Conservation (phyloP, 2,888 invertebrate species). For the Calameuta pallipes region DNA sequence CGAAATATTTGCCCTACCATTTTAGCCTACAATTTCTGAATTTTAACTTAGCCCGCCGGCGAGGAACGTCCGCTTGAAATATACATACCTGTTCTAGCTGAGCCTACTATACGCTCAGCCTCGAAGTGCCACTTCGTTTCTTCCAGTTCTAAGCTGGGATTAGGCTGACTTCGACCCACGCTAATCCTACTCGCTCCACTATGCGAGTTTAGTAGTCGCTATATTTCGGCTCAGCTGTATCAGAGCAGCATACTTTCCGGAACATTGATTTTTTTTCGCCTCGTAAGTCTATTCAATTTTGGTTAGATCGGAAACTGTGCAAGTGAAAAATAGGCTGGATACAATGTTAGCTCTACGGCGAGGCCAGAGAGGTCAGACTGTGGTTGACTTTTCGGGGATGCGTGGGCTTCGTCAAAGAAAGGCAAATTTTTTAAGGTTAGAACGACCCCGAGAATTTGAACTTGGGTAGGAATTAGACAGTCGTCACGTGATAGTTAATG, state of each 20-base stretch:
- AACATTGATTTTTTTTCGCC: background rate
- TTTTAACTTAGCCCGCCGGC: background rate
- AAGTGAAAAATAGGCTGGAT: background rate
- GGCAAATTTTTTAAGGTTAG: background rate
- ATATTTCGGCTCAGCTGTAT: background rate
- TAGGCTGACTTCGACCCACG: background rate
- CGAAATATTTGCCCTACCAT: background rate
- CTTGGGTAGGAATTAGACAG: background rate
- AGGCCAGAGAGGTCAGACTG: background rate
- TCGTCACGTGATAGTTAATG: background rate
- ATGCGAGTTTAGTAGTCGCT: background rate
- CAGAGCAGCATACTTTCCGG: background rate
- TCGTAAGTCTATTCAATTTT: background rate
- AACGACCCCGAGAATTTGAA: background rate
- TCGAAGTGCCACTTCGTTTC: background rate
- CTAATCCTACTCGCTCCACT: background rate
- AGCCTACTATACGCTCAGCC: background rate
- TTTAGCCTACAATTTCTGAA: background rate
- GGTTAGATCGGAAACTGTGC: no score
- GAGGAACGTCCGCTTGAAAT: background rate
- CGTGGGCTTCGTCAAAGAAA: background rate
- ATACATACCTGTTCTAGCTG: background rate
- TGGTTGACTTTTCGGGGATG: background rate
- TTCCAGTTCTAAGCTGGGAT: background rate
- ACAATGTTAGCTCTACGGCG: background rate